phyloP scores from a whole-genome alignment of 2,113 vertebrate genomes.

The Toxostoma redivivum region DNA sequence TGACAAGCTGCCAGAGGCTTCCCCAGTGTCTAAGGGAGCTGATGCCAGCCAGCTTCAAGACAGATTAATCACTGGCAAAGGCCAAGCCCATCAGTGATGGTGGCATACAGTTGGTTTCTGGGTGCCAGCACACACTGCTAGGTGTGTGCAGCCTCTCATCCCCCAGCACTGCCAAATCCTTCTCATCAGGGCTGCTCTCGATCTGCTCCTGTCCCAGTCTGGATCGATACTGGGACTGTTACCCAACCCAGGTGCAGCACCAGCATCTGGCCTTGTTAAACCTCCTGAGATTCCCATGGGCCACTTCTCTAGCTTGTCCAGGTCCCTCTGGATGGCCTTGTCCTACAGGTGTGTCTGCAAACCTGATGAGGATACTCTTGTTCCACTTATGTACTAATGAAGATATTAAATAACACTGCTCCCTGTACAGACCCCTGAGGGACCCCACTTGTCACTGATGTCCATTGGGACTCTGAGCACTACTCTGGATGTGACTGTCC shows the following conservation, averaged over 20 bases:
- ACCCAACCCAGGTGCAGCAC: background rate
- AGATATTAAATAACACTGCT: background rate
- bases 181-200: background rate
- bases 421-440: too few species aligned
- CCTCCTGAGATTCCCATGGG: background rate
- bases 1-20: background rate
- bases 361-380: background rate
- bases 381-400: background rate
- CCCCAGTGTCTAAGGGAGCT: background rate
- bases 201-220: background rate
- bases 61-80: background rate
- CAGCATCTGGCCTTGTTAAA: background rate
- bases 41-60: background rate
- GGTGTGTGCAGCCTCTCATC: too few species aligned
- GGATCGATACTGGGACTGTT: background rate
- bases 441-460: too few species aligned
- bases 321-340: background rate
- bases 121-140: too few species aligned
- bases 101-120: background rate
- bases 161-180: too few species aligned
- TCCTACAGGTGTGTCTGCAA: background rate
- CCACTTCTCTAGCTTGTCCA: background rate
- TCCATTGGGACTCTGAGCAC: too few species aligned
- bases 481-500: too few species aligned
- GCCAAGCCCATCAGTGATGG: background rate